Evolutionary conservation across 2,113 vertebrate genomes (phyloP), one percentile per base, ranked within the genome.

Genomic region (Lepisosteus oculatus): DNA sequence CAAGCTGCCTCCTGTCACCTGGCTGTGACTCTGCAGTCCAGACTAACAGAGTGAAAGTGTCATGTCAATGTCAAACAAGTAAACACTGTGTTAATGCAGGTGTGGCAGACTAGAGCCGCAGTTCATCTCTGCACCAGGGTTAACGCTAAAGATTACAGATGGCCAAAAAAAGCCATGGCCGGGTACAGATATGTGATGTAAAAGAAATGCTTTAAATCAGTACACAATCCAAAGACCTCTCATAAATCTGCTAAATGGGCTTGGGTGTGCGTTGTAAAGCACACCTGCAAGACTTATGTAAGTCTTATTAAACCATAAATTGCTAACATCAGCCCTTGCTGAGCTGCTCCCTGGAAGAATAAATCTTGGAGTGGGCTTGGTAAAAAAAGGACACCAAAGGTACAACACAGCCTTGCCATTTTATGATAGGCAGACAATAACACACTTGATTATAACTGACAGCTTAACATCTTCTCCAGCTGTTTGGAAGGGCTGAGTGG

Each of bases 241-340:
- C 82, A 91, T 93, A 93, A 91, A 93, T 93, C 88, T 78, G 84
- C 80, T 79, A 88, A 92, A 92, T 91, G 89, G 89, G 88, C 84
- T 84, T 71, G 84, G 86, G 88, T 84, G 84, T 77, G 83, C 86
- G 84, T 85, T 76, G 84, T 89, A 90, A 90, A 93, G 85, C 90
- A 91, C 91, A 93, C 91, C 91, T 93, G 91, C 90, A 93, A 92
- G 90, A 93, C 89, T 92, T 93, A 93, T 92, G 91, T 91, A 92
- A 91, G 89, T 90, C 90, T 92, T 93, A 93, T 92, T 93, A 91
- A 92, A 89, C 86, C 88, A 92, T 92, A 93, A 92, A 92, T 92
- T 92, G 88, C 87, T 83, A 86, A 87, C 86, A 90, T 79, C 85
- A 84, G 82, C 77, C 81, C 73, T 86, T 75, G 78, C 88, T 80